Base-by-base conservation (phyloP, 2,797 vertebrate species). In the Synanceia verrucosa region DNA sequence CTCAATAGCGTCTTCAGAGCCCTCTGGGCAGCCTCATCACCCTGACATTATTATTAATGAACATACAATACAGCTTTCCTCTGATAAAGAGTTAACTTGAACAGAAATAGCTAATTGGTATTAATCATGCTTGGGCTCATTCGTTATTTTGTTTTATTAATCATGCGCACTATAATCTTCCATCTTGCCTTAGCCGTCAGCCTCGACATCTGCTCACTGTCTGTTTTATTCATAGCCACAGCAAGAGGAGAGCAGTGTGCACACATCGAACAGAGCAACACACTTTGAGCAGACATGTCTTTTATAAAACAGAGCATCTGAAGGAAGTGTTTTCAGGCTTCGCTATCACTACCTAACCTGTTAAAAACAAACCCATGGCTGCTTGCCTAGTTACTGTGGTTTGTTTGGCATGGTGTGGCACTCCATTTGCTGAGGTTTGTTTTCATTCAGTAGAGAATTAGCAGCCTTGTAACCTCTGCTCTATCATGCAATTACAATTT, bases 161-260 rank as follows among this genome's bases (percentile, higher is more conserved):
- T 65, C 18, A 53, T 5, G 9, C 28, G 10, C 31, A 33, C 53
- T 31, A 16, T 6, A 28, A 53, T 78, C 68, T 65, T 65, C 70
- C 66, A 44, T 71, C 70, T 58, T 57, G 34, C 59, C 8, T 63
- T 64, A 50, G 66, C 67, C 33, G 6, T 79, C 63, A 60, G 76
- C 65, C 23, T 56, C 63, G 66, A 51, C 87, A 85, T 80, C 76
- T 82, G 84, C 34, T 63, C 2, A 14, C 12, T 48, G 39, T 55
- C 41, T 52, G 34, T n/a, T 60, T 74, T 80, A 80, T 80, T 76
- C 72, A 82, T 48, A 19, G 36, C 36, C 36, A 19, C 53, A 14
- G 36, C 18, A 53, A 31, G 58, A 50, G 50, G 65, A 29, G 37
- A 36, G 39, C 21, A 5, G 9, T 23, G 51, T 52, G 73, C 23